Evolutionary conservation across 2,113 vertebrate genomes (phyloP), one percentile per base, ranked within the genome.

Genomic region (Camelus dromedarius): DNA sequence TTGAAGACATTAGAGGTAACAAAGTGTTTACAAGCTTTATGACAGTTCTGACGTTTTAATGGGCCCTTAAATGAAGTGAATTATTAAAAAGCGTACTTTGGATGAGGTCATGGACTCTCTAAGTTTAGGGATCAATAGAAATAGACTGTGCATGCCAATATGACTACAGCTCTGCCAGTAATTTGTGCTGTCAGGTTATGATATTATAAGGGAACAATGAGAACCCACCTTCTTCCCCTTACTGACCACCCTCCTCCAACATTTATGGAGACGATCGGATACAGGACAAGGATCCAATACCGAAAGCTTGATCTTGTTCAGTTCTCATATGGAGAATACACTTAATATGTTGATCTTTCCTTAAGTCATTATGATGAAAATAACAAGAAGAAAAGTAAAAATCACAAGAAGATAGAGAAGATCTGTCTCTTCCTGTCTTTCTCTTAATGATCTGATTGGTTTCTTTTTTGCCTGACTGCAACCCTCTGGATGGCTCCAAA

Each of bases 21-120:
- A 66, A 67, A 84, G 62, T 75, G 54, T 97, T 97, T 91, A 95
- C 73, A 97, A 98, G 91, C 73, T 92, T 94, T 96, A 70, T 94
- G 92, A 77, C n/a, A n/a, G n/a, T 96, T 97, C 76, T 92, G 88
- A 85, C 81, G 94, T 91, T 95, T 97, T 97, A 96, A 69, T 98
- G 93, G 91, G 87, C 42, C 22, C 92, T 97, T 92, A 94, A 97
- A 96, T 95, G 35, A 48, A 94, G 69, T 96, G 82, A 97, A 90
- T 96, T 96, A 97, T 97, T 97, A 75, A 96, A 97, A 95, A 88
- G 28, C 3, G 2, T 86, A 89, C 96, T 96, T 96, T 4, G 30
- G 42, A 70, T 97, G 96, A 96, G 7, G 86, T 97, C 96, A 96
- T 93, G 89, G 89, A 86, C 54, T 96, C 91, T 95, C 62, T 84